phyloP scores from a whole-genome alignment of 2,113 vertebrate species.

The Sapajus apella region DNA sequence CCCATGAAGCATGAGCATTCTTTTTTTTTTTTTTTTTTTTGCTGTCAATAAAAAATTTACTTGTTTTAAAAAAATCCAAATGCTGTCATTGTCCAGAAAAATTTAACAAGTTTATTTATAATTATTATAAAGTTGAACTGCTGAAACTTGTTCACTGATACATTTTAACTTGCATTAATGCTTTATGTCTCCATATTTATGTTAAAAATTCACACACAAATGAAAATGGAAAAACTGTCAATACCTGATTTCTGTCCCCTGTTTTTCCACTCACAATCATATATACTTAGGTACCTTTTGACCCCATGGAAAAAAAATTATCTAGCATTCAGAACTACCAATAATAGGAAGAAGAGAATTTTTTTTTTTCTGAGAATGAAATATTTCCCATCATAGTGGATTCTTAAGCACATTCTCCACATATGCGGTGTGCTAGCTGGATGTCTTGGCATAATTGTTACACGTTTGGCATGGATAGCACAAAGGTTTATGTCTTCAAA shows the following conservation, averaged over 20 bases:
- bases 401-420: too few relatives aligned
- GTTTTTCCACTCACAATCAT: slow-evolving; percentile 87
- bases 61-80: slow-evolving; percentile 89
- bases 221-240: slow-evolving; percentile 88
- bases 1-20: not conserved
- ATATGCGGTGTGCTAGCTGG: too few relatives aligned
- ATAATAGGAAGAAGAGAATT: too few relatives aligned
- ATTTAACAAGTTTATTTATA: slow-evolving; percentile 88
- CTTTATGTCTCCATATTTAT: slow-evolving; percentile 81
- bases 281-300: slow-evolving; percentile 57
- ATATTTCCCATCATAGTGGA: too few relatives aligned
- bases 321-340: too few relatives aligned
- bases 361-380: too few relatives aligned
- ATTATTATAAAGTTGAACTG: slow-evolving; percentile 88
- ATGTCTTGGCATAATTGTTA: not conserved
- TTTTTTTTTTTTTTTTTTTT: slow-evolving; percentile 68
- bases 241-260: slow-evolving; percentile 87
- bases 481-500: not conserved
- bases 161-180: slow-evolving; percentile 81
- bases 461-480: not conserved
- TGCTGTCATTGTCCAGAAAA: slow-evolving; percentile 91
- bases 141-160: slow-evolving; percentile 83
- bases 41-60: slow-evolving; percentile 89
- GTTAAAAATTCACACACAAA: slow-evolving; percentile 88
- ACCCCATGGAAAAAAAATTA: too few relatives aligned